Evolutionary conservation across 1,140 invertebrate species (phyloP).

Genomic region (Hycleus cichorii): DNA sequence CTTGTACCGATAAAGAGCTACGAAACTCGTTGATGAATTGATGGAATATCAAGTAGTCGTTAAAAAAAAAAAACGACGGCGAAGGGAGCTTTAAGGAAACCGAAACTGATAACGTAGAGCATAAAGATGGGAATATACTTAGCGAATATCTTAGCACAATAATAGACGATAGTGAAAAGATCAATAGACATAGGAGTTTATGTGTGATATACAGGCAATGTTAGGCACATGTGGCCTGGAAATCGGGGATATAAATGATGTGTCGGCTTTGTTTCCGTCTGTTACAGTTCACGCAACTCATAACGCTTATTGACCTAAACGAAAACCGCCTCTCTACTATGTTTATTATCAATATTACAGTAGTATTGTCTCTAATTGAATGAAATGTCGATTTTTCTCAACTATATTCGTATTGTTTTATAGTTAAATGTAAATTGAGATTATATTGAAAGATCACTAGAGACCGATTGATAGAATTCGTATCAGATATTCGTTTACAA

Average conservation of each 20-base stretch:
- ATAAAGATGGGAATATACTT: too few species aligned
- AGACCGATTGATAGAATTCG: not conserved
- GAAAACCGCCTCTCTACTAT: not conserved
- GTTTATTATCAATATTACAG: not conserved
- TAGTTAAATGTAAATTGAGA: too few species aligned
- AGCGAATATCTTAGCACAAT: too few species aligned
- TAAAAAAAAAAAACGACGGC: not conserved
- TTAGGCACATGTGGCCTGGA: slow-evolving; percentile 20
- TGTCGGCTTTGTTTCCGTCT: slow-evolving; percentile 24
- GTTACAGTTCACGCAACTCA: slow-evolving; percentile 20
- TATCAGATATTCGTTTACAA: slow-evolving; percentile 1
- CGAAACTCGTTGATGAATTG: slow-evolving; percentile 12
- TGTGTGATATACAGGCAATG: slow-evolving; percentile 18
- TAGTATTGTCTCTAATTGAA: too few species aligned
- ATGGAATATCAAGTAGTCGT: slow-evolving; percentile 18
- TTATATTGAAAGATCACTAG: not conserved
- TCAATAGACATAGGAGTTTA: not conserved
- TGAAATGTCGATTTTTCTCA: too few species aligned
- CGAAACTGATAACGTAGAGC: too few species aligned
- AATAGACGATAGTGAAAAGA: not conserved
- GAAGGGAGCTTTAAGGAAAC: not conserved
- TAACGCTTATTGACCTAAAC: slow-evolving; percentile 22
- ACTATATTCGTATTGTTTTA: too few species aligned
- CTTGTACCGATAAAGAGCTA: slow-evolving; percentile 5
- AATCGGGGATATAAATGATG: slow-evolving; percentile 24